phyloP scores from a whole-genome alignment of 2,888 invertebrate species.

The Autographa gamma region DNA sequence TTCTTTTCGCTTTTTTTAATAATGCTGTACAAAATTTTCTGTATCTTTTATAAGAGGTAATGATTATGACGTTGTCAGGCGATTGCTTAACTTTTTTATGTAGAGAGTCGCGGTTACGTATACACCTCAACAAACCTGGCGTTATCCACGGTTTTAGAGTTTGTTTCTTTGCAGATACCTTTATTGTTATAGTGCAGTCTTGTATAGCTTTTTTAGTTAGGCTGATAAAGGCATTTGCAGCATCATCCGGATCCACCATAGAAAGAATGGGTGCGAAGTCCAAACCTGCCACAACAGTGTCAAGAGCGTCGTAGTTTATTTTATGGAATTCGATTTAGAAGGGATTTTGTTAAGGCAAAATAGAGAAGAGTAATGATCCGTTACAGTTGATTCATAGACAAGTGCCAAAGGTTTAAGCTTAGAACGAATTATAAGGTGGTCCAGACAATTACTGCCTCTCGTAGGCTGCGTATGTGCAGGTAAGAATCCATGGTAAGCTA shows the following conservation, averaged over 20 bases:
- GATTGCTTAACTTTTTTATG: conserved; percentile 22
- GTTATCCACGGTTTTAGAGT: conserved; percentile 52
- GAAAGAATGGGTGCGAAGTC: not conserved
- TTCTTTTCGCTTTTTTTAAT: conserved; percentile 44
- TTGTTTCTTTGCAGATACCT: conserved; percentile 28
- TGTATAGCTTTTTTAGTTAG: not conserved
- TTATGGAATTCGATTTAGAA: not conserved
- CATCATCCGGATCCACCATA: not conserved
- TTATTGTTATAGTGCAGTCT: conserved; percentile 6
- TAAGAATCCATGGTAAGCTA: conserved; percentile 8
- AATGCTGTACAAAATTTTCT: conserved; percentile 49
- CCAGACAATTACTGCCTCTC: conserved; percentile 36
- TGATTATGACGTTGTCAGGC: conserved; percentile 26
- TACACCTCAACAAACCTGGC: conserved; percentile 20
- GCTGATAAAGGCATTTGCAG: not conserved
- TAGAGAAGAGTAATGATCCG: conserved; percentile 38
- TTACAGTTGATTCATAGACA: conserved; percentile 27
- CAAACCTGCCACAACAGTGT: not conserved
- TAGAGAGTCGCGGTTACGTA: conserved; percentile 43
- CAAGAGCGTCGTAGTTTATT: not conserved
- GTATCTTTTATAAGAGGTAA: conserved; percentile 47
- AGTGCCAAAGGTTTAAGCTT: conserved; percentile 18
- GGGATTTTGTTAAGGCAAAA: not conserved
- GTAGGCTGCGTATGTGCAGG: conserved; percentile 11
- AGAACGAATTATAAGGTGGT: conserved; percentile 11